Percentiles rank a stretch among this genome's conserved stretches.
phyloP scores from a whole-genome alignment of 2,888 invertebrate species.

The Candidula unifasciata region DNA sequence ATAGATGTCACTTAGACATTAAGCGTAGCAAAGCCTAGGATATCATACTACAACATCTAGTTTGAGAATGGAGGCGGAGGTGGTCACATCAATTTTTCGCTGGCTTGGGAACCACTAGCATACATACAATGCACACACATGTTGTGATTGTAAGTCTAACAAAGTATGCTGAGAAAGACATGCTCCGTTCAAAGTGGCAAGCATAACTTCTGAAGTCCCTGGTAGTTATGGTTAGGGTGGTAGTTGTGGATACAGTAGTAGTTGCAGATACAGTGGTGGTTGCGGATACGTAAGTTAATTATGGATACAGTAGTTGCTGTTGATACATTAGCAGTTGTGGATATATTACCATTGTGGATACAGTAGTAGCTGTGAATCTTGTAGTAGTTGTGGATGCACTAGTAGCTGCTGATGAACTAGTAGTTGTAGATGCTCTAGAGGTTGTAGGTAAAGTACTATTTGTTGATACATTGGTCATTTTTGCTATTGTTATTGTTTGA shows the following conservation, averaged over 20 bases:
- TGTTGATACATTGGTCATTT: background rate
- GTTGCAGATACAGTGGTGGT: background rate
- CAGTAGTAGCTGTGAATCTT: background rate
- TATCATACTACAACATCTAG: too few species aligned
- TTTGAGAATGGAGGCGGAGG: too few species aligned
- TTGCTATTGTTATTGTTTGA: background rate
- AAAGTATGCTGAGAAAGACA: too few species aligned
- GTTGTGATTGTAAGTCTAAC: too few species aligned
- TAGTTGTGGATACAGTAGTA: background rate
- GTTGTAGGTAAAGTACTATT: background rate
- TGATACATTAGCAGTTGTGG: background rate
- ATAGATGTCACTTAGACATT: too few species aligned
- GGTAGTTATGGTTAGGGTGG: background rate
- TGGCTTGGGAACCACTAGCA: too few species aligned
- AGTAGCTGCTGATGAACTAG: background rate
- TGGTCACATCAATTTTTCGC: too few species aligned
- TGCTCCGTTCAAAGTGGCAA: too few species aligned
- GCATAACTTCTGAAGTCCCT: too few species aligned
- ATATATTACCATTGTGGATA: too few species aligned
- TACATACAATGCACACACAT: too few species aligned
- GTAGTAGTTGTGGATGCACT: background rate
- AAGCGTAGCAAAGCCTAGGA: too few species aligned
- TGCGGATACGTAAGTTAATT: background rate
- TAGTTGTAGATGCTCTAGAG: background rate
- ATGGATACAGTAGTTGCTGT: background rate